Conservation (phyloP, 1,140 invertebrate species). For the Zaprionus ghesquierei region DNA sequence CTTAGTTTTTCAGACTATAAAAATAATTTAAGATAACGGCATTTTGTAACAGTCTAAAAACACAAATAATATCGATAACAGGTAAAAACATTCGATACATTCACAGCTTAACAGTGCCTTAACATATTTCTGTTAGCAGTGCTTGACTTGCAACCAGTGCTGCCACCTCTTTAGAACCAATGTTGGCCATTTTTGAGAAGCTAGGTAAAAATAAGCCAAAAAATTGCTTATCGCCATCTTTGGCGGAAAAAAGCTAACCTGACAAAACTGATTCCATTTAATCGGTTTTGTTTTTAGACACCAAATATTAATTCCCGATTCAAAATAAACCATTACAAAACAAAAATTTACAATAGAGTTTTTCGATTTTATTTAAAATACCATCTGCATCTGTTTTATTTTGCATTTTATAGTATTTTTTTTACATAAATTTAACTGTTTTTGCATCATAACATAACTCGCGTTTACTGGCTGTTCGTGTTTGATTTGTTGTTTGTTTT, state of each 20-base stretch:
- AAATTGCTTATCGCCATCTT: too few relatives aligned
- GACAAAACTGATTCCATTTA: too few relatives aligned
- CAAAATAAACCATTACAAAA: neutral
- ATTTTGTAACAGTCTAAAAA: too few relatives aligned
- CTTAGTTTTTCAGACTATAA: neutral
- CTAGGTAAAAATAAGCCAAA: too few relatives aligned
- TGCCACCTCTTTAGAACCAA: too few relatives aligned
- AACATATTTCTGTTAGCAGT: neutral
- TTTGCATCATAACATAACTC: constrained; percentile 45
- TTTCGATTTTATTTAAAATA: constrained; percentile 55
- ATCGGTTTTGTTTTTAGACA: too few relatives aligned
- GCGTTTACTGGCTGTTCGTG: constrained; percentile 26
- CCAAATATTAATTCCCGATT: neutral
- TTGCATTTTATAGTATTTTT: constrained; percentile 33
- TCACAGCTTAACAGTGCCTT: neutral
- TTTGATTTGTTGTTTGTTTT: constrained; percentile 29
- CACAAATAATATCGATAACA: too few relatives aligned
- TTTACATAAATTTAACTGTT: constrained; percentile 58
- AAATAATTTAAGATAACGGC: too few relatives aligned
- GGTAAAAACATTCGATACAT: neutral
- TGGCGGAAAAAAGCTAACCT: too few relatives aligned
- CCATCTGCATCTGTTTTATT: constrained; percentile 31
- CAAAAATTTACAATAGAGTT: constrained; percentile 8
- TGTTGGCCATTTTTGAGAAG: too few relatives aligned
- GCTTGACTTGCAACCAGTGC: too few relatives aligned